A percentile compares a stretch with the other conserved stretches of the same genome.
Conservation (phyloP, 2,113 vertebrate species). For the Pteronura brasiliensis region DNA sequence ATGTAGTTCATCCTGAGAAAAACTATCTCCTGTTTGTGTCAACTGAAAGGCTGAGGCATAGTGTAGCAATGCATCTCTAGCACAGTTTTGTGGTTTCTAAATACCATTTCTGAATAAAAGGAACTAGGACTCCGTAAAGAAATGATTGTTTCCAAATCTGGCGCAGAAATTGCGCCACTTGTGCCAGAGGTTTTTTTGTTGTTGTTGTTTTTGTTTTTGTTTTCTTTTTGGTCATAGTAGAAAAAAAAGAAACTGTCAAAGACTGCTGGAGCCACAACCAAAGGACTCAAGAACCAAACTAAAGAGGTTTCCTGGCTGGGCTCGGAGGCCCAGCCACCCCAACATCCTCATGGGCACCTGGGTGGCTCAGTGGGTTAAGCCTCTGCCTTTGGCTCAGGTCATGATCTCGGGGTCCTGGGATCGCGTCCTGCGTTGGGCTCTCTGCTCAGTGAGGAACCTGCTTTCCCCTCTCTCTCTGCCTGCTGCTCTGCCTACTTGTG, state of each 20-base stretch:
- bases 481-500: too few relatives aligned
- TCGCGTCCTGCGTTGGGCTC: too few relatives aligned
- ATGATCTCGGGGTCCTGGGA: too few relatives aligned
- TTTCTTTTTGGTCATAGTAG: background rate
- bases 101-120: background rate
- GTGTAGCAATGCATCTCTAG: background rate
- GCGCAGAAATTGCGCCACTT: background rate
- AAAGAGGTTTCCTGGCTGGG: background rate
- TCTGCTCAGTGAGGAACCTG: too few relatives aligned
- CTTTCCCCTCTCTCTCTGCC: too few relatives aligned
- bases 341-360: too few relatives aligned
- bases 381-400: too few relatives aligned
- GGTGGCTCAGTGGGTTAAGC: too few relatives aligned
- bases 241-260: background rate
- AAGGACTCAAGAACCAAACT: background rate
- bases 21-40: background rate
- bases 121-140: background rate
- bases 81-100: conserved; percentile 5
- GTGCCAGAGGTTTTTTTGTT: background rate
- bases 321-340: too few relatives aligned
- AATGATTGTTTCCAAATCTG: background rate
- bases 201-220: too few relatives aligned
- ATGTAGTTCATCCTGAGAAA: background rate
- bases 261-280: background rate
- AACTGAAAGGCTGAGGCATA: background rate